phyloP scores from a whole-genome alignment of 92 coral and sea anemone species.

The Blastomussa wellsi region DNA sequence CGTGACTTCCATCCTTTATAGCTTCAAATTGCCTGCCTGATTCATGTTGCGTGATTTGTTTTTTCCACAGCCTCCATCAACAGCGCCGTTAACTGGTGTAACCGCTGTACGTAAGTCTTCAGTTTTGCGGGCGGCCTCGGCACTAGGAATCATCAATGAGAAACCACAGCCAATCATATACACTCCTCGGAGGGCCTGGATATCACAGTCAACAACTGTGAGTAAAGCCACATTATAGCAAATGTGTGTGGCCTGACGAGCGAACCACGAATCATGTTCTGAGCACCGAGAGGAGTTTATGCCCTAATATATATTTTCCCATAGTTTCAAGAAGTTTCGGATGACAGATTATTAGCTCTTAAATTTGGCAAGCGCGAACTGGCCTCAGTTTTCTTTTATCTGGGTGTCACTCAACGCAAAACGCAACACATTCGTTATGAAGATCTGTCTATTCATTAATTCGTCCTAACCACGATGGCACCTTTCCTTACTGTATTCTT shows the following conservation, averaged over 20 bases:
- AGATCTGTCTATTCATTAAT: no score
- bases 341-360: not conserved
- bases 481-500: no score
- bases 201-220: constrained; percentile 94
- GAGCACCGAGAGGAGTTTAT: no score
- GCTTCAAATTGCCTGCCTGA: not conserved
- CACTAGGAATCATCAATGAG: constrained; percentile 91
- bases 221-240: not conserved
- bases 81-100: constrained; percentile 51
- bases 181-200: constrained; percentile 96
- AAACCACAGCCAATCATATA: constrained; percentile 85
- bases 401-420: not conserved
- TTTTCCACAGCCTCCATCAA: constrained; percentile 38
- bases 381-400: not conserved
- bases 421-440: no score
- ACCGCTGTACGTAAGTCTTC: constrained; percentile 88
- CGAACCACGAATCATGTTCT: no score
- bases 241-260: not conserved
- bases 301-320: no score
- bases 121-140: constrained; percentile 98
- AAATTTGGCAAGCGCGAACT: not conserved
- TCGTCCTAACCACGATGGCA: no score
- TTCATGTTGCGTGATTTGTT: not conserved
- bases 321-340: not conserved
- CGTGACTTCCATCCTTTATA: not conserved